Percentiles rank a stretch among this genome's conserved stretches.
Conservation (phyloP, 92 coral and sea anemone species). For the Epizoanthus rinbou region DNA sequence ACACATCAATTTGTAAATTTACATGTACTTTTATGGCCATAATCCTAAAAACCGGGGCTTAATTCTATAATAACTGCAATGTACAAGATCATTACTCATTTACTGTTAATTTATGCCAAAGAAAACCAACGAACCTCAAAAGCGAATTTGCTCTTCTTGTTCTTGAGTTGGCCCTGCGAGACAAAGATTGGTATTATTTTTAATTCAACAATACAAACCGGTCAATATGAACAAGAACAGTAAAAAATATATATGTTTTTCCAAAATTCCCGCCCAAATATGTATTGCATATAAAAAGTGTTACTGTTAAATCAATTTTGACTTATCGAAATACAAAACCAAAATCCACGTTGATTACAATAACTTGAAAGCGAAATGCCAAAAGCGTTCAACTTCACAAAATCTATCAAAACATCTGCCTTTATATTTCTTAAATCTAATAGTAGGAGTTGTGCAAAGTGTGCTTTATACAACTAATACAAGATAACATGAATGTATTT, state of each 20-base stretch:
- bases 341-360: too few species aligned
- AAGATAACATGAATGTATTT: too few species aligned
- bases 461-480: too few species aligned
- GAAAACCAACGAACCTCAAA: conserved; percentile 23
- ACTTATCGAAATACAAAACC: too few species aligned
- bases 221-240: neutral
- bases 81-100: neutral
- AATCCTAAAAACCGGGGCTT: neutral
- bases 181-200: neutral
- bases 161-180: conserved; percentile 25
- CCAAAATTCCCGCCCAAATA: conserved; percentile 27
- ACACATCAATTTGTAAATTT: neutral
- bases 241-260: neutral
- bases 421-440: too few species aligned
- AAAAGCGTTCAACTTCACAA: too few species aligned
- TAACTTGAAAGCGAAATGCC: too few species aligned
- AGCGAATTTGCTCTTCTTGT: conserved; percentile 17
- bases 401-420: too few species aligned
- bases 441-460: too few species aligned
- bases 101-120: neutral
- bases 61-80: neutral
- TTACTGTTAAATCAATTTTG: neutral
- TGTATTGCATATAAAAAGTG: neutral
- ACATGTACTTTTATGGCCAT: neutral
- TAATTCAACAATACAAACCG: neutral